Conservation (phyloP, 2,888 invertebrate genomes). For the Ochlodes sylvanus region DNA sequence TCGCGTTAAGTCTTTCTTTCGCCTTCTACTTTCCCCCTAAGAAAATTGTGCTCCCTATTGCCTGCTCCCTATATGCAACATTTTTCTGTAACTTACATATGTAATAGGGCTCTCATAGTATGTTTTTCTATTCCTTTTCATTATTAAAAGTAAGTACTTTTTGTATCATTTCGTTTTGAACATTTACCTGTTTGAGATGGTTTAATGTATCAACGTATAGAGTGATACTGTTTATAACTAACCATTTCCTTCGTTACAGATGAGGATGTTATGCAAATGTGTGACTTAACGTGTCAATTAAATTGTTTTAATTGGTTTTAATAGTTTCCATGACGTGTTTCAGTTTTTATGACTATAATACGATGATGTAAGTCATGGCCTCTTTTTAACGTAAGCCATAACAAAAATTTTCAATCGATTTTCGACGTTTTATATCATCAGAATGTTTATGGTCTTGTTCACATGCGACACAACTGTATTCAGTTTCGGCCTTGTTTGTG, state of each 20-base stretch:
- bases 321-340: background rate
- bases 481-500: conserved; percentile 20
- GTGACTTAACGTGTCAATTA: background rate
- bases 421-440: conserved; percentile 5
- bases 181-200: background rate
- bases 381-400: background rate
- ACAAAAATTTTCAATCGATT: background rate
- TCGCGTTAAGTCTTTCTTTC: conserved; percentile 8
- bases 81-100: conserved; percentile 6
- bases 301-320: conserved; percentile 7
- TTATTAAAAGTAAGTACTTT: no score
- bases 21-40: conserved; percentile 14
- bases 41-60: conserved; percentile 8
- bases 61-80: conserved; percentile 9
- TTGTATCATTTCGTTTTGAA: background rate
- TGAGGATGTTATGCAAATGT: background rate
- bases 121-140: background rate
- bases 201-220: background rate
- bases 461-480: conserved; percentile 24
- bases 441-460: conserved; percentile 17
- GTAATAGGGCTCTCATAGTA: no score
- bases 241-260: conserved; percentile 4
- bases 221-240: background rate
- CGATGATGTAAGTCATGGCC: background rate
- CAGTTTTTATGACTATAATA: background rate